Percentiles rank a stretch among this genome's conserved stretches.
Conservation (phyloP, 2,797 vertebrate genomes). For the Cyprinella venusta region DNA sequence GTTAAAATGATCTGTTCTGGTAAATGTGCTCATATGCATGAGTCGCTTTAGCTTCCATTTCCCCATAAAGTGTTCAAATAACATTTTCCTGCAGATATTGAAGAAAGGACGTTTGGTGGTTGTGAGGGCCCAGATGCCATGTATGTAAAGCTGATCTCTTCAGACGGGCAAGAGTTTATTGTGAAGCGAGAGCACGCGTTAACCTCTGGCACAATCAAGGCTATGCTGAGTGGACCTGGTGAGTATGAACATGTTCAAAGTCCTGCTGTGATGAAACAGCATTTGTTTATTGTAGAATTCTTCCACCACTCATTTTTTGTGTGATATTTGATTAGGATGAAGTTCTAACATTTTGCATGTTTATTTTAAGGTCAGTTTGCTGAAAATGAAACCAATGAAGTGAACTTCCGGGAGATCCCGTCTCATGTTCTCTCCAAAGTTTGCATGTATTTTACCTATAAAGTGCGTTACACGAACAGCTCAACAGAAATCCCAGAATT, state of each 20-base stretch:
- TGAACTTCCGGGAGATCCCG: conserved; percentile 98
- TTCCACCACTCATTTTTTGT: not conserved
- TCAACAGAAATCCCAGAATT: conserved; percentile 99
- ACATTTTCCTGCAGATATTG: conserved; percentile 83
- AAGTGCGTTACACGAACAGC: conserved; percentile 99
- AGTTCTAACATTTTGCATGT: not conserved
- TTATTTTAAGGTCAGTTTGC: conserved; percentile 89
- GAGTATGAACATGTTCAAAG: conserved; percentile 50
- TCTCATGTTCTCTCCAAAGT: conserved; percentile 99
- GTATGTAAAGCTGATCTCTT: conserved; percentile 99
- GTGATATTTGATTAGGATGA: not conserved
- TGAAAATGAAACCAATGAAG: conserved; percentile 98
- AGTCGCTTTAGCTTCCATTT: not conserved
- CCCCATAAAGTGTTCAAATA: not conserved
- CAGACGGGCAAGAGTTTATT: conserved; percentile 98
- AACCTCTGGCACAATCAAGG: conserved; percentile 99
- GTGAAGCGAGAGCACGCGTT: conserved; percentile 98
- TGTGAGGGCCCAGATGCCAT: conserved; percentile 98
- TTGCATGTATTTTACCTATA: conserved; percentile 99
- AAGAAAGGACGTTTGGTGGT: conserved; percentile 96
- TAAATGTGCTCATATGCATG: not conserved
- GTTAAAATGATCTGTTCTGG: not conserved
- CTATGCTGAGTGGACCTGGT: conserved; percentile 98
- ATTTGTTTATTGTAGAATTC: conserved; percentile 2
- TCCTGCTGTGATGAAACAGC: not conserved